Conservation (phyloP, 2,797 vertebrate species). For the Lycodopsis pacificus region DNA sequence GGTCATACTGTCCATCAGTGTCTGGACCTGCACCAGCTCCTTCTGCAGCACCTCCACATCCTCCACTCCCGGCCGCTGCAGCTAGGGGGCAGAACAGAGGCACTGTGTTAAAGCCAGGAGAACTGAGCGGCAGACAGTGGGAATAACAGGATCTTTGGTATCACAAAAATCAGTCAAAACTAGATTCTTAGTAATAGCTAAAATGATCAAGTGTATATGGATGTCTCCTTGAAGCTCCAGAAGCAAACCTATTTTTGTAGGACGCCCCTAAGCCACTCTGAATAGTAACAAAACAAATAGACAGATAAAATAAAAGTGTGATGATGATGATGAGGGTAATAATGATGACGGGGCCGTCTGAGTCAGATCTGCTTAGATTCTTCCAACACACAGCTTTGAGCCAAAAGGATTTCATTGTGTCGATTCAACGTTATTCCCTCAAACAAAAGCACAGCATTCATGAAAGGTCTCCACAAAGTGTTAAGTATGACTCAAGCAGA, state of each 20-base stretch:
- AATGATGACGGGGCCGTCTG: slow-evolving; percentile 2
- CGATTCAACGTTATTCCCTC: not conserved
- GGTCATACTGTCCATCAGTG: slow-evolving; percentile 94
- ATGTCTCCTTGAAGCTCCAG: not conserved
- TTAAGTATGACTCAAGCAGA: not conserved
- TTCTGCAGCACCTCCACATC: slow-evolving; percentile 96
- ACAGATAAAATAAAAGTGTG: not conserved
- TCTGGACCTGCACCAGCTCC: slow-evolving; percentile 98
- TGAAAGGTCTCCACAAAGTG: not conserved
- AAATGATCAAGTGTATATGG: not conserved
- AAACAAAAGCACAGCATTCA: slow-evolving; percentile 1
- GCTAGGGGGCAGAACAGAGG: slow-evolving; percentile 78
- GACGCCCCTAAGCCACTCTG: not conserved
- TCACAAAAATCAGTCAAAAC: not conserved
- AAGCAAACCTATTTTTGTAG: not conserved
- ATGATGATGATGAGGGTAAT: too few species aligned
- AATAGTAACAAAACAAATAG: not conserved
- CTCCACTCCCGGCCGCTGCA: slow-evolving; percentile 96
- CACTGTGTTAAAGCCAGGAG: not conserved
- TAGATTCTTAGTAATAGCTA: not conserved
- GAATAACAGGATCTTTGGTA: not conserved
- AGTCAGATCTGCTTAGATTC: slow-evolving; percentile 20
- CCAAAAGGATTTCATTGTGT: slow-evolving; percentile 32
- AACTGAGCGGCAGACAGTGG: not conserved
- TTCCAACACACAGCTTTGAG: slow-evolving; percentile 11